A percentile compares a stretch with the other conserved stretches of the same genome.
These are phyloP conservation scores for Pantala flavescens DNA, from an alignment of 1,140 invertebrate genomes.

Conservation along the genomic window DNA sequence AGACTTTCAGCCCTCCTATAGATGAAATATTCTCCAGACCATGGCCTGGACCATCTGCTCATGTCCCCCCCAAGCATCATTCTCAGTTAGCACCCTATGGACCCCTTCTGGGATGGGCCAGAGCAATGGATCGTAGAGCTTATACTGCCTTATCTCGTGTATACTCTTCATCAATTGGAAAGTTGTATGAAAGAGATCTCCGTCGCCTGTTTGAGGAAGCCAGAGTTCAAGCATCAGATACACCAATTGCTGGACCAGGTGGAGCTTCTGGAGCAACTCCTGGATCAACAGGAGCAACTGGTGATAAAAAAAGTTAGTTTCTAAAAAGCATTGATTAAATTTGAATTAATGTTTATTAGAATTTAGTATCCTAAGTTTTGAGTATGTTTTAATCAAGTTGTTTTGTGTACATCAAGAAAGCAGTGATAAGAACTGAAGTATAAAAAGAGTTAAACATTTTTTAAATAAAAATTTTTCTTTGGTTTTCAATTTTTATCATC, in stretches of 20 bases:
- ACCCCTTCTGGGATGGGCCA: constrained; percentile 83
- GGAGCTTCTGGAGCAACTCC: neutral
- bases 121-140: constrained; percentile 70
- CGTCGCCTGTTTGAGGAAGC: constrained; percentile 68
- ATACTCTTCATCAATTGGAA: constrained; percentile 65
- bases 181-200: constrained; percentile 77
- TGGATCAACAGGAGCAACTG: neutral
- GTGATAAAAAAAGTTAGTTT: constrained; percentile 19
- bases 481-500: too few species aligned
- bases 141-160: constrained; percentile 70
- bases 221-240: constrained; percentile 32
- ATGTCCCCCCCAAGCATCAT: neutral
- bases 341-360: too few species aligned
- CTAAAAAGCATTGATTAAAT: too few species aligned
- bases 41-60: neutral
- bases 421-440: too few species aligned
- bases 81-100: constrained; percentile 48
- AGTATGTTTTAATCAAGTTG: too few species aligned
- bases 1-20: constrained; percentile 40
- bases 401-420: too few species aligned
- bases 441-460: too few species aligned
- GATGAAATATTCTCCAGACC: constrained; percentile 20
- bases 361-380: too few species aligned
- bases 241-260: neutral
- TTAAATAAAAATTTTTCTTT: too few species aligned